phyloP scores from a whole-genome alignment of 2,797 vertebrate genomes.

The Poecilia velifera region DNA sequence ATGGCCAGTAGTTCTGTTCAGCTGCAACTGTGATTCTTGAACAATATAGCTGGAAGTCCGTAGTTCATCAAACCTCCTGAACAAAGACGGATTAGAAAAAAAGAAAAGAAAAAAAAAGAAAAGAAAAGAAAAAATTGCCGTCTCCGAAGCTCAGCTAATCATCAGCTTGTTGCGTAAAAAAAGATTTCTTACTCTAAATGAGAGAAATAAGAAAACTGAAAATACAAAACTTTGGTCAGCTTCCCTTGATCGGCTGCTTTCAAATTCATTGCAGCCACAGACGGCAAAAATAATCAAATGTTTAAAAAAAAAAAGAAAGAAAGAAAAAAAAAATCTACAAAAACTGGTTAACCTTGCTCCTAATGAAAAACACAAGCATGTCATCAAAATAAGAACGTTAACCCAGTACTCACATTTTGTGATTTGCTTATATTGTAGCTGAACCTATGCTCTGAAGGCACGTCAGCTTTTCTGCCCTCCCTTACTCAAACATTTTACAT shows the following conservation, averaged over 20 bases:
- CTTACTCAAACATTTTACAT: constrained; percentile 70
- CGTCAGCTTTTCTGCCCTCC: constrained; percentile 64
- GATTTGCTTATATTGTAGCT: constrained; percentile 75
- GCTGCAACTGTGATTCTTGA: constrained; percentile 78
- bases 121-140: constrained; percentile 38
- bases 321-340: constrained; percentile 66
- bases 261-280: constrained; percentile 65
- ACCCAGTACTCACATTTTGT: constrained; percentile 79
- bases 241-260: constrained; percentile 77
- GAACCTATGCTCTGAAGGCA: constrained; percentile 74
- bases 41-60: constrained; percentile 70
- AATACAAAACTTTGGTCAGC: constrained; percentile 89
- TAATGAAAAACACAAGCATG: constrained; percentile 69
- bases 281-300: constrained; percentile 68
- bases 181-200: constrained; percentile 65
- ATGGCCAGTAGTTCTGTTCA: constrained; percentile 84
- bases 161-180: constrained; percentile 60
- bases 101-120: constrained; percentile 47
- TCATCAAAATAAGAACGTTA: constrained; percentile 74
- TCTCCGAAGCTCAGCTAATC: constrained; percentile 63
- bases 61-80: constrained; percentile 57
- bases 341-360: constrained; percentile 74
- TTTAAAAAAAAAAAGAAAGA: constrained; percentile 46
- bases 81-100: constrained; percentile 50
- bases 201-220: constrained; percentile 79